phyloP scores from a whole-genome alignment of 2,797 vertebrate genomes.

The Acrocephalus scirpaceus region DNA sequence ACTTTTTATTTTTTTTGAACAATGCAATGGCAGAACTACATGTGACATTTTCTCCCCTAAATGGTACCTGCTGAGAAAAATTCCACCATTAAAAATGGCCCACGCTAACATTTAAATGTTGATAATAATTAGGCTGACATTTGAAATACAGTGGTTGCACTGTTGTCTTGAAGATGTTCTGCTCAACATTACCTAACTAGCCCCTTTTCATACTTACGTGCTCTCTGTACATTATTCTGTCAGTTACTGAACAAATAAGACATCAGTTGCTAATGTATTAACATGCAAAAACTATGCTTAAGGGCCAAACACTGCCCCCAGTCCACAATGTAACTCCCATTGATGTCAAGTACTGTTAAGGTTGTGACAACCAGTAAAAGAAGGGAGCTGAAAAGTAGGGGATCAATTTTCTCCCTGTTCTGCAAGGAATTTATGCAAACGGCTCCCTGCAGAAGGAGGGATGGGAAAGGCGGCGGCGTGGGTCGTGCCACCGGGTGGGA shows the following conservation, averaged over 20 bases:
- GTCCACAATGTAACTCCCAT: conserved; percentile 65
- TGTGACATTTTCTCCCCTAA: conserved; percentile 76
- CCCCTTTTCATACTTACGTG: conserved; percentile 80
- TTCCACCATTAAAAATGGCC: conserved; percentile 78
- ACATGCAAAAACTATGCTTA: conserved; percentile 74
- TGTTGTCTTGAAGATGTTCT: conserved; percentile 89
- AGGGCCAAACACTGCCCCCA: conserved; percentile 72
- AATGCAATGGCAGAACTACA: conserved; percentile 77
- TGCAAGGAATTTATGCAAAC: conserved; percentile 55
- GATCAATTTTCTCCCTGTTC: conserved; percentile 60
- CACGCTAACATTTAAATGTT: conserved; percentile 82
- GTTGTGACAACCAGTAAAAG: conserved; percentile 63
- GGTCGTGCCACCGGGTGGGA: neutral
- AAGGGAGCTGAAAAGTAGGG: conserved; percentile 51
- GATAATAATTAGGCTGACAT: conserved; percentile 93
- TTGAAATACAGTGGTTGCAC: conserved; percentile 83
- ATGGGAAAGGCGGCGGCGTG: neutral
- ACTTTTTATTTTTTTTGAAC: conserved; percentile 65
- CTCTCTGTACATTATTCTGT: conserved; percentile 85
- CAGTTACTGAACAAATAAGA: conserved; percentile 83
- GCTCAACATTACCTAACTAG: conserved; percentile 87
- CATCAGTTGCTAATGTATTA: conserved; percentile 82
- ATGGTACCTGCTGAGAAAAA: conserved; percentile 81
- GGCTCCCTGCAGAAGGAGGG: neutral
- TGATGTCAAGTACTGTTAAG: conserved; percentile 72